Conservation (phyloP, 2,113 vertebrate species). For the Chaenogobius annularis region DNA sequence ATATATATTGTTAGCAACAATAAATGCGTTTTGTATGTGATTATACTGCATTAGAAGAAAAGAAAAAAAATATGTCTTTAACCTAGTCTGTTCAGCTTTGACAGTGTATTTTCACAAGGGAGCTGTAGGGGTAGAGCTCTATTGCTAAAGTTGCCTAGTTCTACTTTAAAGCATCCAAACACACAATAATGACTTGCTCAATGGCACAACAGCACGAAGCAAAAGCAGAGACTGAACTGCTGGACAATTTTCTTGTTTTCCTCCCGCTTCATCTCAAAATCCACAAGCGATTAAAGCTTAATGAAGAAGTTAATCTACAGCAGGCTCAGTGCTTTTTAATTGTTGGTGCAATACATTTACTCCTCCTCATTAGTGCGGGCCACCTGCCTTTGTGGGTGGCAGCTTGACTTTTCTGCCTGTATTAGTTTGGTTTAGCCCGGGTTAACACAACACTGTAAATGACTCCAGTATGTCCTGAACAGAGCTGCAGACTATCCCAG, state of each 20-base stretch:
- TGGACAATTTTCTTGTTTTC: neutral
- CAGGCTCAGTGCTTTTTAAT: neutral
- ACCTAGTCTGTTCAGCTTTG: too few relatives aligned
- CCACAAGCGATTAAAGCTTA: neutral
- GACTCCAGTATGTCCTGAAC: constrained; percentile 52
- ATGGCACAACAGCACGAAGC: neutral
- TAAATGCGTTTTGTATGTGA: too few relatives aligned
- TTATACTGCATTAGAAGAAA: too few relatives aligned
- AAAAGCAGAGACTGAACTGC: too few relatives aligned
- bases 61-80: too few relatives aligned
- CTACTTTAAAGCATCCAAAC: too few relatives aligned
- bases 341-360: neutral
- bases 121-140: too few relatives aligned
- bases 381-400: constrained; percentile 51
- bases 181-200: neutral
- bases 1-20: too few relatives aligned
- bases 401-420: constrained; percentile 26
- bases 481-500: constrained; percentile 12
- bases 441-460: constrained; percentile 66
- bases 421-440: constrained; percentile 36
- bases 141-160: too few relatives aligned
- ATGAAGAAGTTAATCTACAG: constrained; percentile 4
- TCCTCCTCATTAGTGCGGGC: neutral
- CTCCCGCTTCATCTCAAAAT: neutral
- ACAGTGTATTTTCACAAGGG: too few relatives aligned